These are phyloP conservation scores for Sebastes glaucus DNA, from an alignment of 2,797 vertebrate species.

Conservation along the genomic window DNA sequence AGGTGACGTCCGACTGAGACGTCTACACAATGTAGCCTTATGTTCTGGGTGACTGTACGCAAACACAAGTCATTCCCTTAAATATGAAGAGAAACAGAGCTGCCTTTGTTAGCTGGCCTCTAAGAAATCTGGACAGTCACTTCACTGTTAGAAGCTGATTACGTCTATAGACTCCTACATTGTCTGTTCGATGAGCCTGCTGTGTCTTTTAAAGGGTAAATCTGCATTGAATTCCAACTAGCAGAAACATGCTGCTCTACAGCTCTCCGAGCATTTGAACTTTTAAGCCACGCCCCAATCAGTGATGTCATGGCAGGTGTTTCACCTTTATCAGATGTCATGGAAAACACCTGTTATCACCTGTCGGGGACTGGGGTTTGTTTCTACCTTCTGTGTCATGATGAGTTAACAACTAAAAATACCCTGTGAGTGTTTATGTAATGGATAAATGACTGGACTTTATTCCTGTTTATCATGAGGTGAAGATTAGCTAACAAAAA, in stretches of 20 bases:
- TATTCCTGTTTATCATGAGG: not conserved
- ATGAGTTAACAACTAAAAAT: not conserved
- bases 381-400: slow-evolving; percentile 1
- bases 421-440: not conserved
- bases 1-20: slow-evolving; percentile 14
- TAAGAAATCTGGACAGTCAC: not conserved
- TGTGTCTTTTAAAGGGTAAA: not conserved
- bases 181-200: not conserved
- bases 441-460: not conserved
- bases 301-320: slow-evolving; percentile 44
- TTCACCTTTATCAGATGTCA: slow-evolving; percentile 11
- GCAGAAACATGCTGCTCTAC: not conserved
- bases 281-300: not conserved
- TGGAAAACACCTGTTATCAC: slow-evolving; percentile 35
- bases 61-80: not conserved
- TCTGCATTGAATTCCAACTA: not conserved
- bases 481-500: not conserved
- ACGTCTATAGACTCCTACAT: not conserved
- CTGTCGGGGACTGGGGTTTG: not conserved
- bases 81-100: slow-evolving; percentile 11
- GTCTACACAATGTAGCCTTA: not conserved
- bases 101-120: slow-evolving; percentile 7
- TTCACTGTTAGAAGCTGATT: not conserved
- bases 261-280: not conserved
- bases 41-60: not conserved